phyloP scores from a whole-genome alignment of 2,113 vertebrate genomes.

The Bucco capensis region DNA sequence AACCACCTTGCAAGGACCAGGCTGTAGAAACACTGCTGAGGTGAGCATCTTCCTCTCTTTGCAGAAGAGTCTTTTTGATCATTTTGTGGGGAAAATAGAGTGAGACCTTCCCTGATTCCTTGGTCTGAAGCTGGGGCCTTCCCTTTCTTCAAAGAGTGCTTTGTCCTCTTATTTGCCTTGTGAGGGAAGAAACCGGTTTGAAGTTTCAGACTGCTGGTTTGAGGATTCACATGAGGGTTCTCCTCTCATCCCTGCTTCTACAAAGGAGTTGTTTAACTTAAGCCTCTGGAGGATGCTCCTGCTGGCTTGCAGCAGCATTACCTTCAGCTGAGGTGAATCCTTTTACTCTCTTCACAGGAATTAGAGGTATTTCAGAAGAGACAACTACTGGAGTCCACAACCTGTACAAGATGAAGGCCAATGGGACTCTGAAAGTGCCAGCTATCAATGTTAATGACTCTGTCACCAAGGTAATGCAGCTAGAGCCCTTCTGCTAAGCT shows the following conservation, averaged over 20 bases:
- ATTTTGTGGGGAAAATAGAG: not conserved
- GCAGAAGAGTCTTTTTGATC: not conserved
- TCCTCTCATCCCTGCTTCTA: not conserved
- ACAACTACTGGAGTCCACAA: conserved; percentile 98
- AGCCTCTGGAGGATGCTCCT: not conserved
- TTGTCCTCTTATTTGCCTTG: not conserved
- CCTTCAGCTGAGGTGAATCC: not conserved
- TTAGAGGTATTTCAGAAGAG: conserved; percentile 92
- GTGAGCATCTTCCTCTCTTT: not conserved
- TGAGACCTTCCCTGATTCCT: not conserved
- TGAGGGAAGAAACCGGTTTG: not conserved
- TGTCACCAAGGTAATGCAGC: conserved; percentile 88
- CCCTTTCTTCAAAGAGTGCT: not conserved
- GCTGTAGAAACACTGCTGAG: not conserved
- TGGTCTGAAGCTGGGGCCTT: not conserved
- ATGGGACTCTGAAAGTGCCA: conserved; percentile 87
- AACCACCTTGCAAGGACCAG: not conserved
- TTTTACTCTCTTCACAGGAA: conserved; percentile 71
- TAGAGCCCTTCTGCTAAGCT: not conserved
- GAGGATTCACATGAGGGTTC: not conserved
- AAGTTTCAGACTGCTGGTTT: not conserved
- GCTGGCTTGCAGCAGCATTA: not conserved
- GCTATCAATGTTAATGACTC: conserved; percentile 98
- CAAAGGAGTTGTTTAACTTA: not conserved
- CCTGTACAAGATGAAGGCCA: conserved; percentile 95